These are phyloP conservation scores for Oreortyx pictus DNA, from an alignment of 2,797 vertebrate genomes.

Conservation along the genomic window DNA sequence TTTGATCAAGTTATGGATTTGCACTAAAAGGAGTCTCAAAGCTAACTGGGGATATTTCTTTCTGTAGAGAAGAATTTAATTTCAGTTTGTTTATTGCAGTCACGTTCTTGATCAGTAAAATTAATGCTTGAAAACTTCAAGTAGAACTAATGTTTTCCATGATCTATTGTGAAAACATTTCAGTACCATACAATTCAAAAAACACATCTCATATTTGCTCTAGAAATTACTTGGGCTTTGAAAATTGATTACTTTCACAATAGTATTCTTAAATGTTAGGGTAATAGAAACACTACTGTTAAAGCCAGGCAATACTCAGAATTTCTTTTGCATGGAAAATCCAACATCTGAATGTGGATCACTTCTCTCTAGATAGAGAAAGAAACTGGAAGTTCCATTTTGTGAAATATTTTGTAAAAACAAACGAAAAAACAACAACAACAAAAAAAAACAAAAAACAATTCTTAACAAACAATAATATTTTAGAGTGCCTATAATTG, in stretches of 20 bases:
- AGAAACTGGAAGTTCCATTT: not conserved
- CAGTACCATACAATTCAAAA: not conserved
- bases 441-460: too few species aligned
- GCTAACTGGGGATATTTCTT: not conserved
- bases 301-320: not conserved
- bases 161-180: not conserved
- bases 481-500: not conserved
- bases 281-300: not conserved
- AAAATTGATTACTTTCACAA: not conserved
- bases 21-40: not conserved
- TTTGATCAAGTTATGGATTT: not conserved
- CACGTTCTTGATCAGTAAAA: not conserved
- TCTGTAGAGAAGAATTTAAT: not conserved
- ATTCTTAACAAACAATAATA: not conserved
- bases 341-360: not conserved
- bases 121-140: not conserved
- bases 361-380: not conserved
- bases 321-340: not conserved
- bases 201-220: not conserved
- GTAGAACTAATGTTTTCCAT: not conserved
- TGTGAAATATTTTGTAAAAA: not conserved
- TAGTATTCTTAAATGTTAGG: not conserved
- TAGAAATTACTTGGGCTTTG: not conserved
- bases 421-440: not conserved
- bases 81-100: not conserved